Base-by-base conservation (phyloP, 1,140 invertebrate species). In the Hydropsyche tenuis region DNA sequence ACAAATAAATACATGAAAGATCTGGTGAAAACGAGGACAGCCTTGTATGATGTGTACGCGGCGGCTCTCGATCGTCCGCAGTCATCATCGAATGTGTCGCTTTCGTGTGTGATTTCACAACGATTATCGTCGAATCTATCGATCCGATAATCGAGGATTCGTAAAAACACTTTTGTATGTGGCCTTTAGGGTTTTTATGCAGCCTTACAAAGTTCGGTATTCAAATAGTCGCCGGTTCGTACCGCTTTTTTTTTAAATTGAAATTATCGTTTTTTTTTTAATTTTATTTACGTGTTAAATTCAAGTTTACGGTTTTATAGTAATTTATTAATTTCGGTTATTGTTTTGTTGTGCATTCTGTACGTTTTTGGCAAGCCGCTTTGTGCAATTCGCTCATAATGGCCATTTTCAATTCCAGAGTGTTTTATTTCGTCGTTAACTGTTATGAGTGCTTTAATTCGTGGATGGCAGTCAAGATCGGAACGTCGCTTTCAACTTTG, bases 21-120 rank as follows among this genome's bases (percentile, higher is more conserved):
- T 60, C 56, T 60, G 56, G 56, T 60, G 56, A 60, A 60, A 60
- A 60, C 56, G 56, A 60, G 56, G 56, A 60, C 56, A 60, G 56
- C 56, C 56, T 60, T 60, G 56, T 60, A 23, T 60, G 56, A 60
- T 60, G 23, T 22, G 23, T 25, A 37, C 9, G 9, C n/a, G 9
- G 30, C 30, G 56, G 22, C 14, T 60, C 56, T 60, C 56, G 23
- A 60, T 60, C 56, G 56, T 60, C 23, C 12, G 20, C 56, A 25
- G 22, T 11, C 56, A 25, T 53, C 9, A 16, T 53, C 48, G 48
- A 25, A 60, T 60, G 56, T 60, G 56, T 60, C 56, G 56, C 56
- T 60, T 60, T 60, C 56, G 14, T 60, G 20, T 16, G 48, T 22
- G 56, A 60, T 60, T 60, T 60, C 56, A 25, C 56, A 25, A 60